A percentile compares a stretch with the other conserved stretches of the same genome.
Conservation (phyloP, 1,140 invertebrate genomes). For the Thrips palmi region DNA sequence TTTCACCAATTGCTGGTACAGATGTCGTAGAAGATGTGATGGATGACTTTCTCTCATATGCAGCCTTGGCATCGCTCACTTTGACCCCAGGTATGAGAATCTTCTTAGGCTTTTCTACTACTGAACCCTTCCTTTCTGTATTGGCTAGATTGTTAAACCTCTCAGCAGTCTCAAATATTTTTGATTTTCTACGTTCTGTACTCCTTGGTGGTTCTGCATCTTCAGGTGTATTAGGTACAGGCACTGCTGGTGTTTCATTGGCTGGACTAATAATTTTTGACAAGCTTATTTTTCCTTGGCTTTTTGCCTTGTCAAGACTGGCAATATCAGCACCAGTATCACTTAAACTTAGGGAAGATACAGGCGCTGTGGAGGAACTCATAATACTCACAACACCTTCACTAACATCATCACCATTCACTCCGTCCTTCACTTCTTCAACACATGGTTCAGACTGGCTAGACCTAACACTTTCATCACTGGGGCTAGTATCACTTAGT, state of each 20-base stretch:
- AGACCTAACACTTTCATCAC: no score
- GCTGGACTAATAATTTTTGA: no score
- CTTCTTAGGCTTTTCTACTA: constrained; percentile 37
- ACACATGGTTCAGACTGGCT: no score
- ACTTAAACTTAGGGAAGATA: no score
- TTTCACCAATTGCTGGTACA: no score
- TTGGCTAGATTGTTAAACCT: constrained; percentile 42
- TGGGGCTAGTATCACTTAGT: no score
- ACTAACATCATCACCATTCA: no score
- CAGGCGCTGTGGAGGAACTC: no score
- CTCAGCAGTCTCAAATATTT: constrained; percentile 49
- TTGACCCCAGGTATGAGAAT: constrained; percentile 61
- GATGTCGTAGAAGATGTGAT: no score
- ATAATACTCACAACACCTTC: no score
- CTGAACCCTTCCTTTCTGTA: constrained; percentile 3
- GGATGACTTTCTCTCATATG: constrained; percentile 60
- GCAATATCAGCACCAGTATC: no score
- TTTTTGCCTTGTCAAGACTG: constrained; percentile 20
- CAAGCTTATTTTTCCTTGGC: constrained; percentile 13
- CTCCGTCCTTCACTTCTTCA: no score
- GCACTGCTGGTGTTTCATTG: constrained; percentile 10
- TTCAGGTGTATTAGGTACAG: constrained; percentile 5
- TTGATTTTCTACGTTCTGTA: constrained; percentile 36
- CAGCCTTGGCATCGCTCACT: constrained; percentile 63
- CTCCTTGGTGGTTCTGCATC: constrained; percentile 5